Evolutionary conservation across 2,797 vertebrate species (phyloP), one percentile per base, ranked within the genome.

Genomic region (Artibeus jamaicensis): DNA sequence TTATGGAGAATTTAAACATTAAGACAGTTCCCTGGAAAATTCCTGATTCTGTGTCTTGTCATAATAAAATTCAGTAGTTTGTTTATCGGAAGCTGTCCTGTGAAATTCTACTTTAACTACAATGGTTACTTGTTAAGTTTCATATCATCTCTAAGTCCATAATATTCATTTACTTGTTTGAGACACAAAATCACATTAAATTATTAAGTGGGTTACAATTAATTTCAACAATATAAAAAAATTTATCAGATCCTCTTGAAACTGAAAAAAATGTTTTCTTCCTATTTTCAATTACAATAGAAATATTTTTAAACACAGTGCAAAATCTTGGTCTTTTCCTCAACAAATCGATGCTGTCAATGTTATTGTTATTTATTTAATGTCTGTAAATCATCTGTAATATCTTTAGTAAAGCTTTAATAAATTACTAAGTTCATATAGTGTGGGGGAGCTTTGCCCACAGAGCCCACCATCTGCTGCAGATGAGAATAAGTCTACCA

Each of bases 1-100:
- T 62, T 77, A 42, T 3, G 37, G 50, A 90, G 77, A 89, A 94
- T 86, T 95, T 93, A 88, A 95, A 78, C 55, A 74, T 22, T 53
- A 86, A 92, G 76, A 74, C 77, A 50, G 53, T 68, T 87, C 85
- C 86, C 86, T 68, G n/a, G 11, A 93, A 94, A 73, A n/a, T 50
- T 89, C 71, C 74, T 92, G 77, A 95, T 95, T 86, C 87, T 93
- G 87, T 68, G 42, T 96, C 89, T 92, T 88, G 21, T 90, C 82
- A 92, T 96, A 87, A 70, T 91, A 91, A 97, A 97, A 95, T 91
- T 91, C 88, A 87, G 82, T 86, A 88, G 81, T 83, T 92, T 90
- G 48, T 71, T 96, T 92, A 88, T 34, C 92, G 85, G 87, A 92
- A 91, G 15, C n/a, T 42, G 6, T 89, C 82, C 86, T 89, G 37